Base-by-base conservation (phyloP, 2,113 vertebrate species). In the Hemichromis elongatus region DNA sequence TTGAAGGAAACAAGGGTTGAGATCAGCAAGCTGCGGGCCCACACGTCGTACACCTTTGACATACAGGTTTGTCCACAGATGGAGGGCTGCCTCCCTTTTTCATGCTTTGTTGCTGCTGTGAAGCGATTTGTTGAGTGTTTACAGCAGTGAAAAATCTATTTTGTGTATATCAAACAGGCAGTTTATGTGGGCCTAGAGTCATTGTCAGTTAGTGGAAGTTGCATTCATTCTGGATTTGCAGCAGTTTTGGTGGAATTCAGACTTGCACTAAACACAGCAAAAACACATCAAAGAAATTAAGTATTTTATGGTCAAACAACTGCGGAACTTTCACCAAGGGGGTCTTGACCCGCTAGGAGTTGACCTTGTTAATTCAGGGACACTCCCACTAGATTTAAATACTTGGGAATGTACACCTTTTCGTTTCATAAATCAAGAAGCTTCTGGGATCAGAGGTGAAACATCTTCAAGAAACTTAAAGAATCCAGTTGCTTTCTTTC, bases 21-120 rank as follows among this genome's bases (percentile, higher is more conserved):
- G 94, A 98, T 99, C 95, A 99, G 98, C 95, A 98, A 95, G 83
- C 96, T 99, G 5, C 97, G 97, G 95, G 98, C 98, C 0, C 98
- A 99, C 93, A 99, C 97, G 0, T 97, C 97, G 0, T 99, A 99
- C 89, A 98, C 97, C 53, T 99, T 99, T 0, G 97, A 98, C 80
- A 97, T 99, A 86, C 98, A 99, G 95, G 97, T 95, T 52, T 91
- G 14, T 14, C 10, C 1, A 2, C 14, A 52, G 63, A 54, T 1
- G 2, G 14, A 14, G 40, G 6, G 3, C 26, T 50, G 24, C 12
- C 3, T n/a, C 24, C 7, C 5, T 24, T 30, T 77, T 47, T 56
- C 5, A 77, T 28, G 40, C 42, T 57, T 53, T 19, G 13, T 81
- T 42, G 50, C 3, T 59, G 16, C 28, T 40, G 5, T 47, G 19